phyloP scores from a whole-genome alignment of 2,113 vertebrate genomes.

The Barbus barbus region DNA sequence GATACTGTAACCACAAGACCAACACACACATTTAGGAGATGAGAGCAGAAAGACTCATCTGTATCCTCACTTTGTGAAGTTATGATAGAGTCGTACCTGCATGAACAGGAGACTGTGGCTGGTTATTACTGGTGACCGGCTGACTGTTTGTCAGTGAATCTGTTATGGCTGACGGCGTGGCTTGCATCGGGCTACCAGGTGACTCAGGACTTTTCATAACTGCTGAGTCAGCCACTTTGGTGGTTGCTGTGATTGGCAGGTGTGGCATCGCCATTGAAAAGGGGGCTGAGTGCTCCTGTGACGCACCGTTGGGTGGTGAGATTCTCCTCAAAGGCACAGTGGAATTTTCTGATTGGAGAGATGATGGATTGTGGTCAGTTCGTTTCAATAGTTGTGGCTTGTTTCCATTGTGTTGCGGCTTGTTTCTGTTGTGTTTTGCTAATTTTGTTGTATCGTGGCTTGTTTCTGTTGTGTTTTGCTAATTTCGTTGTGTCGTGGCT shows the following conservation, averaged over 20 bases:
- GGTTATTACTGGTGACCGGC: conserved; percentile 58
- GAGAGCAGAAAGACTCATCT: not conserved
- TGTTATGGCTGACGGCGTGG: conserved; percentile 52
- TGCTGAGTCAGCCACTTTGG: conserved; percentile 74
- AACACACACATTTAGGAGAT: conserved; percentile 1
- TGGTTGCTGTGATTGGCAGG: conserved; percentile 89
- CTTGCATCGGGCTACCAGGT: conserved; percentile 64
- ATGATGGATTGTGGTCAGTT: not conserved
- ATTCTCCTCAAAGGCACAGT: conserved; percentile 62
- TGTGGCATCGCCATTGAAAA: conserved; percentile 82
- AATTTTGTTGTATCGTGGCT: too few species aligned
- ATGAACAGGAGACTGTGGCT: conserved; percentile 67
- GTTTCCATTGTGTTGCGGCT: too few species aligned
- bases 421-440: too few species aligned
- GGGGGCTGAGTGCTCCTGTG: conserved; percentile 77
- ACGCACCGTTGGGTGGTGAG: conserved; percentile 58
- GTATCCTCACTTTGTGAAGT: not conserved
- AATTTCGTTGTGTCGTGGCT: too few species aligned
- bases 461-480: too few species aligned
- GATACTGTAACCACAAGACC: conserved; percentile 58
- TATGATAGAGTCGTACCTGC: conserved; percentile 68
- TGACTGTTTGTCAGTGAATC: conserved; percentile 61
- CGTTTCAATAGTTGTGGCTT: too few species aligned
- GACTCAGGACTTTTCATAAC: conserved; percentile 66
- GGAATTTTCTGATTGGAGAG: conserved; percentile 61